A percentile compares a stretch with the other conserved stretches of the same genome.
Conservation (phyloP, 2,888 invertebrate genomes). For the Spatulosminthurus flaviceps region DNA sequence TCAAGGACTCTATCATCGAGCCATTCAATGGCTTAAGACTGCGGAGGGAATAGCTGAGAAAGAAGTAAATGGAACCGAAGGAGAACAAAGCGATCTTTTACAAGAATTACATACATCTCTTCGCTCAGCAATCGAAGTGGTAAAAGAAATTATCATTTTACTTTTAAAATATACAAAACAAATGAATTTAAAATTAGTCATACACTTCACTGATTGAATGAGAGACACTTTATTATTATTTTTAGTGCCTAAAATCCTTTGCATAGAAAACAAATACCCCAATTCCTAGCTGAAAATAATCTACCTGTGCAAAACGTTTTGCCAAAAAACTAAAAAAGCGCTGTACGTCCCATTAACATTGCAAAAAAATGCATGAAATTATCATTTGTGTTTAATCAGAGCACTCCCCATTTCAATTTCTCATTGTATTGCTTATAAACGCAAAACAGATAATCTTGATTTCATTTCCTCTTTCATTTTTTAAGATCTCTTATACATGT, state of each 20-base stretch:
- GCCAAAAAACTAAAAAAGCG: background rate
- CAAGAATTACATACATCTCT: conserved; percentile 65
- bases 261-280: too few species aligned
- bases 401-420: background rate
- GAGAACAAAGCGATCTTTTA: conserved; percentile 54
- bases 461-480: too few species aligned
- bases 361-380: conserved; percentile 24
- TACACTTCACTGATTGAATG: background rate
- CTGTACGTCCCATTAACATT: conserved; percentile 8
- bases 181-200: background rate
- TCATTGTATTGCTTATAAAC: too few species aligned
- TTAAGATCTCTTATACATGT: too few species aligned
- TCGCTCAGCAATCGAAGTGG: conserved; percentile 65
- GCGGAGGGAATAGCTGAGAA: conserved; percentile 64
- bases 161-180: too few species aligned
- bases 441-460: background rate
- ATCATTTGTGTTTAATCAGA: background rate
- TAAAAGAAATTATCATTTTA: conserved; percentile 58
- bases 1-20: conserved; percentile 65
- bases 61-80: conserved; percentile 61
- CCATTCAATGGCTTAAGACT: conserved; percentile 65
- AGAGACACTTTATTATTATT: background rate
- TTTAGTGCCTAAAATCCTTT: too few species aligned
- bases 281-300: too few species aligned
- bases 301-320: too few species aligned